Conservation (phyloP, 2,113 vertebrate genomes). For the Fulica atra region DNA sequence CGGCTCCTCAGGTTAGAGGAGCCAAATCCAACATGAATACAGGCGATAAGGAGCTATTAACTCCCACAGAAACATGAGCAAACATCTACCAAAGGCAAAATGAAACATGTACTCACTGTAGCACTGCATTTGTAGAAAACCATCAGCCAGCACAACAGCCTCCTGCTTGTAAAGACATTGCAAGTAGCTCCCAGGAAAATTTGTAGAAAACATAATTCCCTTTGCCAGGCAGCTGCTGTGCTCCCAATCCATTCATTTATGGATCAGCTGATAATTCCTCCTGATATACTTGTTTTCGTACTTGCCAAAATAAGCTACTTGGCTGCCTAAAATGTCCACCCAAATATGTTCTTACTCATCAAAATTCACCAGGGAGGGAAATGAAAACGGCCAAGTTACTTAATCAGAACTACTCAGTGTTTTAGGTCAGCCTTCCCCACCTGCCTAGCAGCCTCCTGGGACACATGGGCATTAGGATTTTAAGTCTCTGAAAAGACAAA, state of each 20-base stretch:
- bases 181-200: not conserved
- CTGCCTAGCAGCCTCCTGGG: not conserved
- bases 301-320: not conserved
- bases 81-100: slow-evolving; percentile 38
- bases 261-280: not conserved
- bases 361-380: not conserved
- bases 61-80: slow-evolving; percentile 6
- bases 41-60: slow-evolving; percentile 37
- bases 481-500: not conserved
- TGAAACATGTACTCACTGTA: not conserved
- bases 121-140: slow-evolving; percentile 18
- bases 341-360: not conserved
- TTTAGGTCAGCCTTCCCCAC: not conserved
- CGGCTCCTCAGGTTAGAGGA: not conserved
- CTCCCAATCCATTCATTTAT: not conserved
- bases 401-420: not conserved
- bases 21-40: slow-evolving; percentile 31
- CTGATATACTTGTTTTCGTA: not conserved
- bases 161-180: not conserved
- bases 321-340: not conserved
- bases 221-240: not conserved
- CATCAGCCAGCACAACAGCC: not conserved
- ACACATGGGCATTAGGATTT: not conserved
- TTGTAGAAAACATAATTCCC: not conserved
- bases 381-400: not conserved